Evolutionary conservation across 2,888 invertebrate genomes (phyloP), one percentile per base, ranked within the genome.

Genomic region (Harpagoxenus sublaevis): DNA sequence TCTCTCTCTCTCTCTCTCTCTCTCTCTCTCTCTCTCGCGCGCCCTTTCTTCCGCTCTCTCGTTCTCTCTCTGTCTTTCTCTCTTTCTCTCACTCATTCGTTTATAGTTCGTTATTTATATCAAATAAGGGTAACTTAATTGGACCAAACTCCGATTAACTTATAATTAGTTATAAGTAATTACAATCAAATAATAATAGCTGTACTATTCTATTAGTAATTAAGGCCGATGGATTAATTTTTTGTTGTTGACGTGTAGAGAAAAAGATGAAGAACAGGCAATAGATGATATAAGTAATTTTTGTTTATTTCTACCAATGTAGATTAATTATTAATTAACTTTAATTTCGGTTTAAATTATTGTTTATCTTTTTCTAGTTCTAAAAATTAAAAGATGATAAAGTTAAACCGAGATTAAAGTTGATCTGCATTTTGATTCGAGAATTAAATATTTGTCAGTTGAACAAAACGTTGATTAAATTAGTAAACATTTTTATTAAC

Each of bases 21-120:
- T 48, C 48, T 0, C 39, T 42, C 23, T 23, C 35, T 35, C 6
- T 35, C 0, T 6, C 35, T 35, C 35, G 5, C 35, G 5, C 4
- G 3, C 66, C 28, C 28, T 31, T 31, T 1, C 31, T 35, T 5
- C 5, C 35, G 0, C 39, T 53, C 0, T 18, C 48, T 31, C 15
- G 23, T 23, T 75, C 15, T 42, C 42, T 42, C 9, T 9, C 42
- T 42, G 23, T 23, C 23, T 23, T 23, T 23, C 48, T 4, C 35
- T 35, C 35, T 35, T 6, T 35, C 35, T 42, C 48, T 48, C 68
- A 23, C 10, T 68, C 39, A 10, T 15, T 28, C 35, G 12, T 28
- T 48, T 3, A n/a, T 9, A 51, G n/a, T 63, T n/a, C 39, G 42
- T 9, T 65, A 65, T 65, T 65, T 65, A 65, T 65, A 65, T 65